Percentiles rank a stretch among this genome's conserved stretches.
These are phyloP conservation scores for Emydoidea blandingii DNA, from an alignment of 2,797 vertebrate species.

Conservation along the genomic window DNA sequence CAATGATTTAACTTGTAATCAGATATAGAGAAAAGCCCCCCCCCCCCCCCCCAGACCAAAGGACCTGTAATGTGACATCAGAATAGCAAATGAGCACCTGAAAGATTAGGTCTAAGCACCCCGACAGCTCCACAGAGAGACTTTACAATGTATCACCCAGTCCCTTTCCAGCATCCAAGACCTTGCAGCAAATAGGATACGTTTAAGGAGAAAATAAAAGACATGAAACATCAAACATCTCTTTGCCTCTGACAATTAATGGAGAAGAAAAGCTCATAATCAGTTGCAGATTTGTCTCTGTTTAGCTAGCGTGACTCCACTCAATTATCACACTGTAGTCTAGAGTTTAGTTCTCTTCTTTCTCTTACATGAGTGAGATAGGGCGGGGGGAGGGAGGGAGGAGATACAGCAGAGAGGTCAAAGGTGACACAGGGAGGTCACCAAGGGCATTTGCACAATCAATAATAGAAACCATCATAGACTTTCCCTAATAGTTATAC, in stretches of 20 bases:
- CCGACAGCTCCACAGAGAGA: background rate
- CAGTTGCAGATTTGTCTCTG: constrained; percentile 58
- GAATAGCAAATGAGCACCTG: background rate
- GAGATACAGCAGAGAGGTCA: constrained; percentile 42
- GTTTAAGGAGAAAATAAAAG: constrained; percentile 50
- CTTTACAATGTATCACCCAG: background rate
- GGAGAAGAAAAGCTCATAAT: constrained; percentile 69
- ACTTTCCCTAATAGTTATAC: background rate
- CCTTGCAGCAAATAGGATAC: constrained; percentile 23
- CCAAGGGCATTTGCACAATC: constrained; percentile 15
- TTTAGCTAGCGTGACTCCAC: constrained; percentile 29
- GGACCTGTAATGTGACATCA: background rate
- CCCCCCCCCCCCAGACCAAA: background rate
- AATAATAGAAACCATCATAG: constrained; percentile 6
- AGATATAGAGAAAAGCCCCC: background rate
- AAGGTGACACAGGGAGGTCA: constrained; percentile 34
- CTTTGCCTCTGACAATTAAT: constrained; percentile 76
- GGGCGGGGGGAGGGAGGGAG: background rate
- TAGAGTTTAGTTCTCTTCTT: constrained; percentile 46
- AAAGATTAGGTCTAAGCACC: background rate
- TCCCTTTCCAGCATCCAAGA: constrained; percentile 40
- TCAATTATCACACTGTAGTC: constrained; percentile 18
- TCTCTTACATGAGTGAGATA: constrained; percentile 10
- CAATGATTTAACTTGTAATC: background rate
- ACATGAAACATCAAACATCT: constrained; percentile 64